Conservation (phyloP, 2,113 vertebrate species). For the Origma solitaria region DNA sequence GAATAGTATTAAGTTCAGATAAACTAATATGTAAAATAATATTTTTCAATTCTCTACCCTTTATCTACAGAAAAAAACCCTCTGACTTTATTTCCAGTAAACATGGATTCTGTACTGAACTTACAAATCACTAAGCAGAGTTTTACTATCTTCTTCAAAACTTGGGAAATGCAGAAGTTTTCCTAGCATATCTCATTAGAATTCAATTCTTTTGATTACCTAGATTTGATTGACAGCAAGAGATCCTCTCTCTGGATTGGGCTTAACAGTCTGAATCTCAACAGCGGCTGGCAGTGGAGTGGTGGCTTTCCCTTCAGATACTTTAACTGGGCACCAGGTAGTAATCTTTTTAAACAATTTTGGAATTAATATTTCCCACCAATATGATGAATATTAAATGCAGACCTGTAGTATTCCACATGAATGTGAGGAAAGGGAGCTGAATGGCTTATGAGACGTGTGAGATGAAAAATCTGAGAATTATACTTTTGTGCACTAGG, state of each 20-base stretch:
- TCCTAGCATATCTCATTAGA: background rate
- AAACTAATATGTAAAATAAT: background rate
- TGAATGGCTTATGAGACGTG: background rate
- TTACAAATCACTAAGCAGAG: background rate
- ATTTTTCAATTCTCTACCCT: background rate
- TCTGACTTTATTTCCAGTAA: background rate
- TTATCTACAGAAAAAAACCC: background rate
- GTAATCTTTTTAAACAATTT: background rate
- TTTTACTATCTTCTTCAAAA: background rate
- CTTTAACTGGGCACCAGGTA: conserved; percentile 90
- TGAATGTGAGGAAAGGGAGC: background rate
- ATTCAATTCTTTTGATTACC: background rate
- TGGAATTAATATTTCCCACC: background rate
- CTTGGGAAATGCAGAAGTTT: background rate
- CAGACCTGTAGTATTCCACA: background rate
- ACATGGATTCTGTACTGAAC: background rate
- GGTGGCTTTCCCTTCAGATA: conserved; percentile 84
- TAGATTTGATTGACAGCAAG: conserved; percentile 75
- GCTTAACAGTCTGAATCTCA: conserved; percentile 83
- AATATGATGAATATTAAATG: background rate
- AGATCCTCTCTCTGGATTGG: conserved; percentile 85
- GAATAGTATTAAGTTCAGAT: background rate
- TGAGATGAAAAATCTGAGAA: background rate
- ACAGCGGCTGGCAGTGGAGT: conserved; percentile 88
- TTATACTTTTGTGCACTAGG: background rate